Evolutionary conservation across 2,797 vertebrate genomes (phyloP).

Genomic region (Helarctos malayanus): DNA sequence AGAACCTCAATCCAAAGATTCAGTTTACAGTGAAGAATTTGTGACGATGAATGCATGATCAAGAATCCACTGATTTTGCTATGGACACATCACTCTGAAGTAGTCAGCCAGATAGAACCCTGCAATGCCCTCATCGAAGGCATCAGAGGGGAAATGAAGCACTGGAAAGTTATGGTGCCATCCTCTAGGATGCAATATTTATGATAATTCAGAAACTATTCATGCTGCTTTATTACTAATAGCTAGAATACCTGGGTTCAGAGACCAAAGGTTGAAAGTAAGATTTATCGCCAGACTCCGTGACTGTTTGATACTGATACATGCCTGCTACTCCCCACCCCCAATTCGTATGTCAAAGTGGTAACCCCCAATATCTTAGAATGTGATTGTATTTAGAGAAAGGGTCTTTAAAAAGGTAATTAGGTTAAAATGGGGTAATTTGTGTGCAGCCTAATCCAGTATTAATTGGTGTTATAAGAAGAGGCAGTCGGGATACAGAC

Average conservation of each 20-base stretch:
- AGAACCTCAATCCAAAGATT: neutral
- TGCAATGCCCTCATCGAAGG: neutral
- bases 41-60: neutral
- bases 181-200: neutral
- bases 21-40: neutral
- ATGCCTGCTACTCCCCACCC: accelerated
- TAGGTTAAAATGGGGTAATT: neutral
- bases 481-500: neutral
- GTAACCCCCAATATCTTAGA: neutral
- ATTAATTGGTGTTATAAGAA: neutral
- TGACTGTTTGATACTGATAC: neutral
- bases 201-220: neutral
- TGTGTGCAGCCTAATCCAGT: neutral
- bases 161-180: neutral
- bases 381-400: neutral
- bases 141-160: neutral
- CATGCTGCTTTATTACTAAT: neutral
- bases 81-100: neutral
- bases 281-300: neutral
- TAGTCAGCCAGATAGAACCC: neutral
- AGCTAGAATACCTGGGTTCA: neutral
- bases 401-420: neutral
- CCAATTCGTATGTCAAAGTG: neutral
- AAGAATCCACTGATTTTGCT: neutral
- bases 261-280: neutral